Conservation (phyloP, 2,797 vertebrate genomes). For the Siniperca obscura region DNA sequence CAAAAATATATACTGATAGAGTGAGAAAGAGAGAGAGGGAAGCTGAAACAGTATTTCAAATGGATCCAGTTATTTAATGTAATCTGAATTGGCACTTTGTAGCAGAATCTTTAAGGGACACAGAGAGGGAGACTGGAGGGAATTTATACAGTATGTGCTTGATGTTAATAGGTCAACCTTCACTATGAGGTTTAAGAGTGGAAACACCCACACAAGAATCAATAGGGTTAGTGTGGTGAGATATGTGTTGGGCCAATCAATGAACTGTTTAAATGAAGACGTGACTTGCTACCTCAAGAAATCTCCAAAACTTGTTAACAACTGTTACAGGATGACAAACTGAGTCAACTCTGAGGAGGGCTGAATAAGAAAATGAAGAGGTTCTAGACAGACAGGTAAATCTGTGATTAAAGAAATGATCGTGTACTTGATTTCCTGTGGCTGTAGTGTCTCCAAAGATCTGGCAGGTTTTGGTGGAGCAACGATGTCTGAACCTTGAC, state of each 20-base stretch:
- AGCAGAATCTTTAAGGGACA: background rate
- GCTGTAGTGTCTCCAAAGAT: conserved; percentile 54
- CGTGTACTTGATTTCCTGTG: conserved; percentile 60
- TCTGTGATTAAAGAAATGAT: background rate
- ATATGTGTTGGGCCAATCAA: background rate
- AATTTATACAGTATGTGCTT: background rate
- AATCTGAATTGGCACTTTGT: background rate
- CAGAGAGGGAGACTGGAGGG: background rate
- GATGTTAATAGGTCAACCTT: background rate
- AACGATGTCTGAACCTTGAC: conserved; percentile 42
- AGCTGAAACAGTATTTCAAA: conserved; percentile 18
- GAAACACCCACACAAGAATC: background rate
- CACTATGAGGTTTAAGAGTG: background rate
- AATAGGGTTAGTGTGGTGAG: background rate
- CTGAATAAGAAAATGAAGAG: background rate
- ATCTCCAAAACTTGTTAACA: background rate
- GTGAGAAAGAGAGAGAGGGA: background rate
- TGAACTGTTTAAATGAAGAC: background rate
- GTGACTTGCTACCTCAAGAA: background rate
- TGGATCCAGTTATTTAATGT: background rate
- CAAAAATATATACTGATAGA: background rate
- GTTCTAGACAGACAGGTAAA: background rate
- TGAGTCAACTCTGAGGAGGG: background rate
- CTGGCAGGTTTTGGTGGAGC: conserved; percentile 75
- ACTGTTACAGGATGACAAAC: too few relatives aligned